phyloP scores from a whole-genome alignment of 2,888 invertebrate species.

The Scelioninae gen. 2 region DNA sequence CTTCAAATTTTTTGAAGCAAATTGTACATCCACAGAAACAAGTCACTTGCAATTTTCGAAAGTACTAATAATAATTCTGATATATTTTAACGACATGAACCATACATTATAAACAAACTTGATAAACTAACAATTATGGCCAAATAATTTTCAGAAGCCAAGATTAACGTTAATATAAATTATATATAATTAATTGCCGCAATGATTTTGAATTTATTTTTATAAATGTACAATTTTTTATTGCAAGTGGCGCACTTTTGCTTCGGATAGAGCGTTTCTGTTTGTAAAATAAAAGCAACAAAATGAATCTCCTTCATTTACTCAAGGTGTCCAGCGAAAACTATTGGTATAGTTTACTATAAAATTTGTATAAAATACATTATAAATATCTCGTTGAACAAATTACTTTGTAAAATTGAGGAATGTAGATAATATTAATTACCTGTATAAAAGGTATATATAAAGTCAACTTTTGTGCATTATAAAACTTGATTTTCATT shows the following conservation, averaged over 20 bases:
- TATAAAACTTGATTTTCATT: constrained; percentile 5
- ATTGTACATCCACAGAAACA: constrained; percentile 39
- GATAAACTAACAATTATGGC: no score
- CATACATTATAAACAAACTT: no score
- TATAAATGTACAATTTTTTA: no score
- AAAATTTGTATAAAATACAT: constrained; percentile 11
- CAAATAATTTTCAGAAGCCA: no score
- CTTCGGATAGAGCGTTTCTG: neutral
- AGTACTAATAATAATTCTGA: no score
- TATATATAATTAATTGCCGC: no score
- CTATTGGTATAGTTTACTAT: neutral
- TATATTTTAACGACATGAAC: no score
- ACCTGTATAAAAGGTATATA: neutral
- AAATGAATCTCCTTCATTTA: constrained; percentile 24
- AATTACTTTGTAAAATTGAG: neutral
- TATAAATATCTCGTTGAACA: neutral
- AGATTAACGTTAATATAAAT: no score
- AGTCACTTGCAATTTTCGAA: constrained; percentile 24
- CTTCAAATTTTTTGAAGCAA: constrained; percentile 45
- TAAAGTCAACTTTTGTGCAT: constrained; percentile 15
- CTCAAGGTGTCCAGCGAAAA: constrained; percentile 38
- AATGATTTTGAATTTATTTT: no score
- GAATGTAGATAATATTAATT: constrained; percentile 3
- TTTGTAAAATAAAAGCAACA: constrained; percentile 32
- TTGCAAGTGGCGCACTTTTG: constrained; percentile 21